Evolutionary conservation across 1,140 invertebrate species (phyloP).

Genomic region (Anoplolepis gracilipes): DNA sequence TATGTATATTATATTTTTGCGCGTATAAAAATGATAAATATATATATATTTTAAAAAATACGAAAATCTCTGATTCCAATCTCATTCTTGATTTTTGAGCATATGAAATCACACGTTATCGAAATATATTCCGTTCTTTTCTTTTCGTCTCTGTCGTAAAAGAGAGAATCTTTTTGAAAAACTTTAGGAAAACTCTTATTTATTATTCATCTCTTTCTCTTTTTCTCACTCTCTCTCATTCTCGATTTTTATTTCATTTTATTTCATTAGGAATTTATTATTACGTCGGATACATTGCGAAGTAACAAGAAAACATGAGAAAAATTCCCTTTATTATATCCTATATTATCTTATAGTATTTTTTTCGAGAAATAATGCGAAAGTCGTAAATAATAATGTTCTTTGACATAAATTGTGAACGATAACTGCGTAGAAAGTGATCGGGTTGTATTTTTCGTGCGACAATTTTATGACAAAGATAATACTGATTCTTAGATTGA

Average conservation of each 20-base stretch:
- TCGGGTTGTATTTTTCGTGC: neutral
- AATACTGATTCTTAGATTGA: neutral
- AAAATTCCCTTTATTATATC: neutral
- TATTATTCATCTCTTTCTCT: too few species aligned
- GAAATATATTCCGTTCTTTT: too few species aligned
- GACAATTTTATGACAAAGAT: neutral
- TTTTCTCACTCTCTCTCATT: too few species aligned
- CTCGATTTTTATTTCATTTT: neutral
- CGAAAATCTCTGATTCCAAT: too few species aligned
- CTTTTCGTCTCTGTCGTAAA: too few species aligned
- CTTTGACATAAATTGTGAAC: constrained; percentile 24
- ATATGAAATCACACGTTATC: too few species aligned
- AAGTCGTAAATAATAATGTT: constrained; percentile 25
- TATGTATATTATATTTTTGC: neutral
- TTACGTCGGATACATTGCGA: neutral
- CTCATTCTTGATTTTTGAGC: too few species aligned
- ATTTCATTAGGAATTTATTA: neutral
- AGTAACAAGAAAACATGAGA: neutral
- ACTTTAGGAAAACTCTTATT: neutral
- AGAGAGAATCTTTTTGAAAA: neutral
- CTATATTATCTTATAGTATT: constrained; percentile 1
- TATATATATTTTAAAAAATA: too few species aligned
- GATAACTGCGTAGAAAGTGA: neutral
- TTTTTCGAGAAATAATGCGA: neutral
- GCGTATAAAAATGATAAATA: neutral